Evolutionary conservation across 2,888 invertebrate genomes (phyloP), one percentile per base, ranked within the genome.

Genomic region (Torymus aiolomorphi): DNA sequence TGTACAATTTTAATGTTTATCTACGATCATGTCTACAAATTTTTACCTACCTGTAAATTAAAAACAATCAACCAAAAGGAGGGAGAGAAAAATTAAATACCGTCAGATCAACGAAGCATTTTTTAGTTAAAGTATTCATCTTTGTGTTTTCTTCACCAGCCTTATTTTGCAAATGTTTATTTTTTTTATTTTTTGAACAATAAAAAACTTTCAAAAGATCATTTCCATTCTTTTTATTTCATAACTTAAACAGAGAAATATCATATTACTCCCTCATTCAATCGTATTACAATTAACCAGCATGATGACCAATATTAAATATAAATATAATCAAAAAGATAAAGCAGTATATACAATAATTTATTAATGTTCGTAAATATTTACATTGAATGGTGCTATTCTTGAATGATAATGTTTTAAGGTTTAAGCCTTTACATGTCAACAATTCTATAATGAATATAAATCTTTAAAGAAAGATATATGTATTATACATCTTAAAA

Each of bases 101-200:
- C 67, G 12, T 76, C 52, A 71, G 31, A 76, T 63, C 74, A 76
- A 72, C 52, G 49, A 78, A 54, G 56, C 62, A 72, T 78, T 75
- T 73, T 61, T 79, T 78, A 72, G 8, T 80, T 78, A 31, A 57
- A 71, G 12, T 61, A 67, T 73, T 73, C 67, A 73, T 70, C 31
- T 62, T 76, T 76, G 42, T 51, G 57, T 76, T 80, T 77, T 80
- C 52, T 80, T 71, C 69, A 70, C 63, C 52, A 57, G 12, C 66
- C 12, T 74, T 75, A 59, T 76, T 78, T 78, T 73, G 12, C 51
- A 76, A 78, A 73, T 76, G 69, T 78, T 76, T 74, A 73, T 78
- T 78, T 78, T 78, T 78, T 81, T 76, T 72, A 73, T 76, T 78
- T 75, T 66, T 76, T 76, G 73, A 76, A 62, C 59, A 81, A 81